Evolutionary conservation across 1,140 invertebrate genomes (phyloP), one percentile per base, ranked within the genome.

Genomic region (Drosophila triauraria): DNA sequence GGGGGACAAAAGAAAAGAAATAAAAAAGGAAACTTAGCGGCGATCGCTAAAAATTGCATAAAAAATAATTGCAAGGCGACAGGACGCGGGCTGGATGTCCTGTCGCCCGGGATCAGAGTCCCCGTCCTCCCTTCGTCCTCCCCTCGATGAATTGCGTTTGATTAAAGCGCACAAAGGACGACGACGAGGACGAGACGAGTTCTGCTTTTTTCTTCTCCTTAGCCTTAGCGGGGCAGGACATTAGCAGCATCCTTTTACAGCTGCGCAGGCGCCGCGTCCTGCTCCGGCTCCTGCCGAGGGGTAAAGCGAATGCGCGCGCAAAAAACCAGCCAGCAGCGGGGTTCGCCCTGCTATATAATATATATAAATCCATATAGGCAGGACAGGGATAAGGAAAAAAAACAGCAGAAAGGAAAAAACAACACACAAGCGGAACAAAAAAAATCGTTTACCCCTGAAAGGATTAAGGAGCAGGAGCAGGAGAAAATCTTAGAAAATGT

Each of bases 161-260:
- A 90, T 88, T 87, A 88, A 84, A 56, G 43, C 68, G 62, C 77
- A 87, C 83, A 87, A 87, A 72, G 79, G 54, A n/a, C 35, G 44
- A 12, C n/a, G 8, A 17, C 59, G 71, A 43, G 63, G 63, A 68
- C 64, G 63, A 58, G 68, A 68, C 64, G 63, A 58, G 68, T 64
- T 61, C 25, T 50, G n/a, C 30, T 47, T 23, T 30, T 15, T 56
- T 40, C 15, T 62, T 27, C 30, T 46, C 10, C 48, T 38, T 8
- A 23, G 53, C 35, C 30, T 61, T 43, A 25, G 32, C 65, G 54
- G 44, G 60, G 43, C 70, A 75, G 84, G 86, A 90, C 85, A 90
- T 90, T 91, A 91, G 86, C 85, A 90, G 85, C 85, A 90, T 90
- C 85, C 85, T 90, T 90, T 90, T 88, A 88, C 85, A 78, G 68